Evolutionary conservation across 2,888 invertebrate species (phyloP).

Genomic region (Lacanobia oleracea): DNA sequence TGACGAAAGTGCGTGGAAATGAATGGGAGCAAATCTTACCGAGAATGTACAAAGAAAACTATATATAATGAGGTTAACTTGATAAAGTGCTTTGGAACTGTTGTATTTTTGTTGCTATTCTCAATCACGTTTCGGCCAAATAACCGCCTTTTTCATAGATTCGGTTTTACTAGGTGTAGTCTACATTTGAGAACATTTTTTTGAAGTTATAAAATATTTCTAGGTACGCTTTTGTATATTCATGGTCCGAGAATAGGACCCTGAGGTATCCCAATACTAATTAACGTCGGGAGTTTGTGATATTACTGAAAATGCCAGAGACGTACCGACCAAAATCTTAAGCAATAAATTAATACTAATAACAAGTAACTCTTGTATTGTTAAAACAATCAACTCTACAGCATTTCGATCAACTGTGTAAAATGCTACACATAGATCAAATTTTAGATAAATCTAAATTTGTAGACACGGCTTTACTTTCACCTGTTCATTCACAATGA

Average conservation of each 20-base stretch:
- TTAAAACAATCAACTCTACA: not conserved
- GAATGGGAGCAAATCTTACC: constrained; percentile 29
- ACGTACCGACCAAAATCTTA: too few relatives aligned
- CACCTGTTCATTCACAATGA: constrained; percentile 56
- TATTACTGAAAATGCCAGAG: not conserved
- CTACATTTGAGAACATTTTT: constrained; percentile 8
- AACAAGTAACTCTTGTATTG: not conserved
- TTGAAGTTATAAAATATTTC: not conserved
- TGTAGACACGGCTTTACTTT: constrained; percentile 58
- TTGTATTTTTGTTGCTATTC: constrained; percentile 46
- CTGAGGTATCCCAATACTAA: constrained; percentile 2
- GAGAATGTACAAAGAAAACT: constrained; percentile 34
- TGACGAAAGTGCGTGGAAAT: constrained; percentile 15
- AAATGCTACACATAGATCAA: not conserved
- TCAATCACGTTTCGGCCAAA: constrained; percentile 52
- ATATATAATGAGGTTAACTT: constrained; percentile 47
- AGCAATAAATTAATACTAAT: not conserved
- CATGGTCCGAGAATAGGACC: constrained; percentile 6
- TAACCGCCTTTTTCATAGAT: constrained; percentile 40
- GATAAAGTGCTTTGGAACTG: constrained; percentile 43
- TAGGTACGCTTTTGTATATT: not conserved
- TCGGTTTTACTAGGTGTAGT: constrained; percentile 21
- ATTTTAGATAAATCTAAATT: constrained; percentile 5
- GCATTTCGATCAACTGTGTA: not conserved
- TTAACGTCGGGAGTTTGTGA: not conserved